phyloP scores from a whole-genome alignment of 2,888 invertebrate species.

The Digitonthophagus gazella region DNA sequence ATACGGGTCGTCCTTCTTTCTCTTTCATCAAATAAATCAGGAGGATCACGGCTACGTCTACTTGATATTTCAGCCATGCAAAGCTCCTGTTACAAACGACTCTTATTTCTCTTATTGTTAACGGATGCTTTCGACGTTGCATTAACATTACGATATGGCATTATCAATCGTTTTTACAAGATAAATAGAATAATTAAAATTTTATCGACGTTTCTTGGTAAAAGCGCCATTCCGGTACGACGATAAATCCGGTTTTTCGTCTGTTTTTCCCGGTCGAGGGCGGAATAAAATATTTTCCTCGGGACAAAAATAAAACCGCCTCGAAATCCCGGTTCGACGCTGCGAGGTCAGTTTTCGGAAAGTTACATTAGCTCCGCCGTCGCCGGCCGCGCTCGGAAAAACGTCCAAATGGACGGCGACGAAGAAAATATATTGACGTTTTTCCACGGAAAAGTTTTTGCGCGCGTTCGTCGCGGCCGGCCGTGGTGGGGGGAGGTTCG shows the following conservation, averaged over 20 bases:
- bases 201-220: neutral
- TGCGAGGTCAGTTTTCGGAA: slow-evolving; percentile 20
- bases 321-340: neutral
- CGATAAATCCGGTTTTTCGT: neutral
- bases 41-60: neutral
- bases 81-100: neutral
- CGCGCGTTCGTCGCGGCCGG: slow-evolving; percentile 7
- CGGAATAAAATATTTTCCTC: slow-evolving; percentile 14
- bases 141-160: neutral
- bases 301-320: neutral
- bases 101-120: neutral
- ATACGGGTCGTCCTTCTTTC: neutral
- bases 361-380: slow-evolving; percentile 15
- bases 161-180: no score
- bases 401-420: slow-evolving; percentile 2
- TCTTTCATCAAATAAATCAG: neutral
- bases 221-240: neutral
- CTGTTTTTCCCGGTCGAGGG: neutral
- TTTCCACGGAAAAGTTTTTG: slow-evolving; percentile 24
- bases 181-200: neutral
- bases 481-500: slow-evolving; percentile 34
- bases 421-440: slow-evolving; percentile 30
- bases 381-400: slow-evolving; percentile 8
- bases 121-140: neutral
- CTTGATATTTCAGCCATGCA: neutral